Evolutionary conservation across 2,888 invertebrate genomes (phyloP).

Genomic region (Venusia cambrica): DNA sequence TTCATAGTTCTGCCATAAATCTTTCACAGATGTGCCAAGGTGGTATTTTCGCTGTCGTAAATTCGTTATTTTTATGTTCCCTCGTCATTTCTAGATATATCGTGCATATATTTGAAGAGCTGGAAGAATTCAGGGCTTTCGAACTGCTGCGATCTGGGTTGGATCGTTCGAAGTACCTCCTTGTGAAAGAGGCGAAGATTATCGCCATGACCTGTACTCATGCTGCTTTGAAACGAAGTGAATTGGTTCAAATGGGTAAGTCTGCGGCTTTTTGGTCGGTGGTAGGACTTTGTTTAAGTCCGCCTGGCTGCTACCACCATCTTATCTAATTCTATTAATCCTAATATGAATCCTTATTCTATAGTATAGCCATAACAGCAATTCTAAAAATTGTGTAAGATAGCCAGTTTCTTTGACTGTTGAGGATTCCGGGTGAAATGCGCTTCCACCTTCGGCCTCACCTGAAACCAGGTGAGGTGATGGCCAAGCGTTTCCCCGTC

Average conservation of each 20-base stretch:
- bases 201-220: slow-evolving; percentile 99
- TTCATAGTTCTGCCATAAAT: slow-evolving; percentile 4
- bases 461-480: too few relatives aligned
- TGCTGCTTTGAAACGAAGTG: slow-evolving; percentile 97
- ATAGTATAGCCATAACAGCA: too few relatives aligned
- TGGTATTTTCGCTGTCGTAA: slow-evolving; percentile 7
- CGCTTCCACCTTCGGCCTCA: too few relatives aligned
- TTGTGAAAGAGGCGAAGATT: slow-evolving; percentile 99
- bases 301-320: too few relatives aligned
- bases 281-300: too few relatives aligned
- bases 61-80: not conserved
- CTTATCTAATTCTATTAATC: too few relatives aligned
- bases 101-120: slow-evolving; percentile 95
- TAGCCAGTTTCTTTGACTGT: too few relatives aligned
- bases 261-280: slow-evolving; percentile 1
- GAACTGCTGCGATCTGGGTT: slow-evolving; percentile 96
- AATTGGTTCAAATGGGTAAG: slow-evolving; percentile 94
- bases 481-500: too few relatives aligned
- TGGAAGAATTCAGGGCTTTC: slow-evolving; percentile 99
- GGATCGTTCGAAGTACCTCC: slow-evolving; percentile 96
- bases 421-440: too few relatives aligned
- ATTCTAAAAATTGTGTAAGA: too few relatives aligned
- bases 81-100: slow-evolving; percentile 85
- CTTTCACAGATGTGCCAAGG: slow-evolving; percentile 5
- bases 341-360: too few relatives aligned